These are phyloP conservation scores for Dendrolimus punctatus DNA, from an alignment of 1,140 invertebrate genomes.

Conservation along the genomic window DNA sequence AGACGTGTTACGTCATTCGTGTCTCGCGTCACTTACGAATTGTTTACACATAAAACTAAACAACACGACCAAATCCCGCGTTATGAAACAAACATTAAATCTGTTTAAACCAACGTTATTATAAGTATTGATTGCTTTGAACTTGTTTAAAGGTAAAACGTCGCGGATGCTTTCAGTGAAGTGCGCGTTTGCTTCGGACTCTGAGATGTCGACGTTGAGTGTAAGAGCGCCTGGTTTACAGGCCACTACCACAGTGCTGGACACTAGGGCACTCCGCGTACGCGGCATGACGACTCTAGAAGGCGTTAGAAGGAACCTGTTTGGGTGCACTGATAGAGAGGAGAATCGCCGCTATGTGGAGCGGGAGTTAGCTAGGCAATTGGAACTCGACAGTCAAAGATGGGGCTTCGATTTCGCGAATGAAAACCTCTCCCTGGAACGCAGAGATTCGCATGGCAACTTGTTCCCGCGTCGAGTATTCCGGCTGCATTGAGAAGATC, in stretches of 20 bases:
- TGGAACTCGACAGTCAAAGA: constrained; percentile 57
- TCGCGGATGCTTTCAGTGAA: constrained; percentile 52
- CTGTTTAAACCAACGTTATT: constrained; percentile 20
- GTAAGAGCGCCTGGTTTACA: constrained; percentile 55
- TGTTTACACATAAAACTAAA: constrained; percentile 49
- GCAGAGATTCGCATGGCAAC: constrained; percentile 62
- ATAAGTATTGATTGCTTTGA: constrained; percentile 35
- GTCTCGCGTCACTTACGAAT: constrained; percentile 40
- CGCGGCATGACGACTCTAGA: constrained; percentile 52
- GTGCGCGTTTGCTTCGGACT: constrained; percentile 44
- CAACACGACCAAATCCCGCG: constrained; percentile 48
- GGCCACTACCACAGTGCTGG: constrained; percentile 46
- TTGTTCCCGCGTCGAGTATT: constrained; percentile 49
- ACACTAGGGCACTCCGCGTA: constrained; percentile 48
- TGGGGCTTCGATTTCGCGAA: constrained; percentile 67
- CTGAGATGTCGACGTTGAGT: constrained; percentile 61
- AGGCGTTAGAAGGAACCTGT: constrained; percentile 59
- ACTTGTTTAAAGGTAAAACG: constrained; percentile 51
- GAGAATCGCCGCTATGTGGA: constrained; percentile 60
- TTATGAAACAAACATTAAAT: constrained; percentile 45
- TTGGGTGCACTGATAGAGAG: constrained; percentile 57
- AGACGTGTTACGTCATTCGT: constrained; percentile 33
- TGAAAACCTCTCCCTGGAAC: constrained; percentile 55
- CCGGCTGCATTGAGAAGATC: constrained; percentile 52
- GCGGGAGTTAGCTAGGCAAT: constrained; percentile 50